These are phyloP conservation scores for Colletes latitarsis DNA, from an alignment of 1,140 invertebrate genomes.

Conservation along the genomic window DNA sequence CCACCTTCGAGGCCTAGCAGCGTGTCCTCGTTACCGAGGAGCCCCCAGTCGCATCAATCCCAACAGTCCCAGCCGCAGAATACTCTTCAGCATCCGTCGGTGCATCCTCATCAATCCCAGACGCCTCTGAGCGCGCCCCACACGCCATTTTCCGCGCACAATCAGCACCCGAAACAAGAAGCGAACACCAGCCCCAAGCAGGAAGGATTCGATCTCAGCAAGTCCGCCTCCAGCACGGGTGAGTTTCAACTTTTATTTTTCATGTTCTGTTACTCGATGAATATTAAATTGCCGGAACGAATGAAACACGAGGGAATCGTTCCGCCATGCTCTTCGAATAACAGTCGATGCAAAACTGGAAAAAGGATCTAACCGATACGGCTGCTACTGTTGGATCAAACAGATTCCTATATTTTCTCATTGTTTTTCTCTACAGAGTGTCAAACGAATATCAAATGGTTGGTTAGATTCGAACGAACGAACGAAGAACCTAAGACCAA, in stretches of 20 bases:
- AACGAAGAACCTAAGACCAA: too few species aligned
- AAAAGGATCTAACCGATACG: background rate
- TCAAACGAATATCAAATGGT: too few species aligned
- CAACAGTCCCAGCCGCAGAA: constrained; percentile 73
- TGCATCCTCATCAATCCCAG: constrained; percentile 75
- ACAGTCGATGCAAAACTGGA: background rate
- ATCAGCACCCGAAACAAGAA: constrained; percentile 79
- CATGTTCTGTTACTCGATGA: background rate
- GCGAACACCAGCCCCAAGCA: constrained; percentile 83
- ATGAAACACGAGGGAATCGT: background rate
- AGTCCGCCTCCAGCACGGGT: constrained; percentile 82
- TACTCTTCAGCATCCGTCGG: constrained; percentile 69
- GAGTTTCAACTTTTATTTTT: constrained; percentile 63
- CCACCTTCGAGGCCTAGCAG: constrained; percentile 80
- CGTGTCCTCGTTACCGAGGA: constrained; percentile 77
- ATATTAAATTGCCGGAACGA: constrained; percentile 16
- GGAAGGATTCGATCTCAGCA: constrained; percentile 84
- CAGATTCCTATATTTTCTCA: background rate
- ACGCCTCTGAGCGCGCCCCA: constrained; percentile 77
- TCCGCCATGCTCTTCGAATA: background rate
- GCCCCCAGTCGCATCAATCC: constrained; percentile 77
- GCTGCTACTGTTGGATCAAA: background rate
- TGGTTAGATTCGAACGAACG: too few species aligned
- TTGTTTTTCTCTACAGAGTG: too few species aligned
- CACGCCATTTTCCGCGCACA: constrained; percentile 78